Base-by-base conservation (phyloP, 1,140 invertebrate genomes). In the Heliconius hewitsoni region DNA sequence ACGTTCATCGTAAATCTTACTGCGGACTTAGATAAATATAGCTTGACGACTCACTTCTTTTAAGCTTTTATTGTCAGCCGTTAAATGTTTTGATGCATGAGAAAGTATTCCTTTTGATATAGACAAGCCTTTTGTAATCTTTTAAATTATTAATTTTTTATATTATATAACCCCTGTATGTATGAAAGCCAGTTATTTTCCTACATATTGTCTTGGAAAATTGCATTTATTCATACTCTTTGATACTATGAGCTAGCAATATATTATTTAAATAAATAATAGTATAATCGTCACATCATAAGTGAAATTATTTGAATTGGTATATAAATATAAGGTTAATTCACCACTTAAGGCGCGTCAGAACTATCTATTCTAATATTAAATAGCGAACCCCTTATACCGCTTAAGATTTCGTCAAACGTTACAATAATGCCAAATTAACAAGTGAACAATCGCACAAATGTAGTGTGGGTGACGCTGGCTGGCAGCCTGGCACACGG, bases 381-480 rank as follows among this genome's bases (percentile, higher is more conserved):
- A 75, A 75, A 18, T 37, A 57, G 30, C 74, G 73, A 77, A 73
- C 57, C 74, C 71, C 57, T 78, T 74, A 74, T 50, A 60, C 57
- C 72, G n/a, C 50, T 77, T 77, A 13, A 57, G 52, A 50, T 46
- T 55, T 73, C 74, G 82, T 60, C 77, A 74, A 81, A 70, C 74
- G 30, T 30, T 73, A 83, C 74, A 84, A 82, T 80, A 83, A 86
- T 86, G 80, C 77, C 60, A 84, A 87, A 87, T 87, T 84, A 86
- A 86, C 83, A 83, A 84, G 81, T 85, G 82, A 84, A 86, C 85
- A 83, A 93, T 91, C 86, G 89, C 78, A 84, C 89, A 90, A 91
- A 90, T 89, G 82, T 82, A 80, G 89, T 91, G 87, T 91, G 87
- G 87, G 87, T 86, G 86, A 84, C 76, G 79, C 85, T 82, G 42